A percentile compares a stretch with the other conserved stretches of the same genome.
These are phyloP conservation scores for Zhuqinia jingwanae DNA, from an alignment of 2,888 invertebrate species.

Conservation along the genomic window DNA sequence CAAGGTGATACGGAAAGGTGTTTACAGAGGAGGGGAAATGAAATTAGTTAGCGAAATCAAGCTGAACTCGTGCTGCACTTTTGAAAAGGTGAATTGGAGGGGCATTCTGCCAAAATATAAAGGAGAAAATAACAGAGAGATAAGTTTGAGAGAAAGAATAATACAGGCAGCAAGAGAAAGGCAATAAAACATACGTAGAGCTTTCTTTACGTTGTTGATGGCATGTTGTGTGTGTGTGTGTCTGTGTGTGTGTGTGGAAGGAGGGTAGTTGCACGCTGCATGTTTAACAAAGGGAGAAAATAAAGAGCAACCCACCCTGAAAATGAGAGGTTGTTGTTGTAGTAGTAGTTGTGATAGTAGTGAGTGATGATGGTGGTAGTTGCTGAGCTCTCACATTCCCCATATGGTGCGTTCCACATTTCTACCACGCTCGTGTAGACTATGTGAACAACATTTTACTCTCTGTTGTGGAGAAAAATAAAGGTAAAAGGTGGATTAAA, in stretches of 20 bases:
- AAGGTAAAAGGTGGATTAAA: no score
- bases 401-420: not conserved
- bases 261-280: not conserved
- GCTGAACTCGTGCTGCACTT: not conserved
- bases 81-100: not conserved
- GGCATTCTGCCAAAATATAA: conserved; percentile 12
- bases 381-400: conserved; percentile 22
- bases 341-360: not conserved
- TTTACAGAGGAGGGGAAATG: no score
- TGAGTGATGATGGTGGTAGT: conserved; percentile 15
- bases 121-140: no score
- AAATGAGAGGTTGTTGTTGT: conserved; percentile 7
- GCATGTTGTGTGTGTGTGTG: no score
- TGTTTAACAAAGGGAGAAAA: not conserved
- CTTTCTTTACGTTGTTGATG: no score
- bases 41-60: no score
- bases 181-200: no score
- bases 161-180: not conserved
- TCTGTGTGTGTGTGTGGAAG: not conserved
- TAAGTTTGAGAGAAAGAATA: not conserved
- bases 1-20: no score
- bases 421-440: no score
- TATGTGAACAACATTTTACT: no score
- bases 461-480: no score
- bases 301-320: conserved; percentile 10